Evolutionary conservation across 2,797 vertebrate species (phyloP), one percentile per base, ranked within the genome.

Genomic region (Cynodonichthys magdalenae): DNA sequence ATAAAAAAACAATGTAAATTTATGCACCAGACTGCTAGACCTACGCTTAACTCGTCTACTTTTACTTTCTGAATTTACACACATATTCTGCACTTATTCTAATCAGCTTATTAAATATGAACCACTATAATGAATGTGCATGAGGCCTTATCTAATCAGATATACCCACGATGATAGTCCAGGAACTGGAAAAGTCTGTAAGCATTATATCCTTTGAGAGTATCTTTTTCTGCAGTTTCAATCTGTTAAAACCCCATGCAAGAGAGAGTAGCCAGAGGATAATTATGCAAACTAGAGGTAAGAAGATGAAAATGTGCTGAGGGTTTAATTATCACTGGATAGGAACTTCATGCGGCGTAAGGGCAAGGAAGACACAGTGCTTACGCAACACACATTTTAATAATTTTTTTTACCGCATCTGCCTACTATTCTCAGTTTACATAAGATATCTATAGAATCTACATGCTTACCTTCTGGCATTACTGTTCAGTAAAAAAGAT

Each of bases 231-330:
- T 66, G 74, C 67, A 39, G 53, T 54, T 74, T 63, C 60, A 64
- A 55, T 63, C 62, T 74, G 71, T 71, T 9, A 36, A 47, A 69
- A 72, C 60, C 20, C 66, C 31, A 24, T 59, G 64, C 60, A 69
- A 59, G 27, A 63, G 71, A 71, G 56, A 63, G 65, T 64, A 53
- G 81, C 74, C 54, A 7, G 18, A 34, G 70, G 82, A 77, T 71
- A 79, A 84, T 81, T 87, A 84, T 87, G 82, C 59, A 82, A 86
- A 87, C 63, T 68, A 81, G 76, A 79, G 57, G 78, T 83, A 77
- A 63, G 75, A 71, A 71, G 73, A 83, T 77, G 72, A 79, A 83
- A 81, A 84, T 72, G 72, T 69, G 64, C 57, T 74, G 64, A 80
- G 67, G 83, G 63, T 85, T 88, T 84, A 83, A 88, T 83, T 83